A percentile compares a stretch with the other conserved stretches of the same genome.
Evolutionary conservation across 2,888 invertebrate species (phyloP).

Genomic region (Drosophila ustulata): DNA sequence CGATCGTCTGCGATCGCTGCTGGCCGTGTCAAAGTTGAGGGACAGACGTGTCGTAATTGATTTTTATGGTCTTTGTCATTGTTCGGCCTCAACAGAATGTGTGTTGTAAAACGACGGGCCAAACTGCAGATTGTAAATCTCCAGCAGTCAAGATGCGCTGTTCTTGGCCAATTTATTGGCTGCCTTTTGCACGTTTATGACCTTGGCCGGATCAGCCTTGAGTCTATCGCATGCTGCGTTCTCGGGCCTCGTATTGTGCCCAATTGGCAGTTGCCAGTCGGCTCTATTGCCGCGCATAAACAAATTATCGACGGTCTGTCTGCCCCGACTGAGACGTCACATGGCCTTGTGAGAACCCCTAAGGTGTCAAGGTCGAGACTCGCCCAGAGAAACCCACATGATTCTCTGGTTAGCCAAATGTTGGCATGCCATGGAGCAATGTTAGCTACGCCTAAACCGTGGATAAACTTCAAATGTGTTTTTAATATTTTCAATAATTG

Average conservation of each 20-base stretch:
- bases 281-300: constrained; percentile 62
- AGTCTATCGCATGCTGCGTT: constrained; percentile 45
- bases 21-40: constrained; percentile 73
- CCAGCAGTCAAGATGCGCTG: constrained; percentile 25
- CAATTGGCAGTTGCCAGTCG: constrained; percentile 24
- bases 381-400: constrained; percentile 30
- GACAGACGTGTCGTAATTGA: constrained; percentile 81
- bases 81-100: constrained; percentile 41
- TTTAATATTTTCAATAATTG: too few relatives aligned
- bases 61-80: constrained; percentile 78
- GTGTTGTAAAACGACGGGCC: constrained; percentile 8
- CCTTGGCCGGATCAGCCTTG: constrained; percentile 65
- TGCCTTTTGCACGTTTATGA: constrained; percentile 58
- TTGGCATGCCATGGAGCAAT: constrained; percentile 21
- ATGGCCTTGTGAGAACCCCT: constrained; percentile 48
- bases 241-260: constrained; percentile 22
- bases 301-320: constrained; percentile 71
- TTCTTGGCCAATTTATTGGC: constrained; percentile 66
- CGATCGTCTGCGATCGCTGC: constrained; percentile 30
- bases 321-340: constrained; percentile 1
- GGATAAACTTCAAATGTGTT: too few relatives aligned
- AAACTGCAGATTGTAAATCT: constrained; percentile 72
- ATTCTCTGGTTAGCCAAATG: constrained; percentile 56
- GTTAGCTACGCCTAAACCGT: constrained; percentile 50
- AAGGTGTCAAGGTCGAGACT: constrained; percentile 62